Percentiles rank a stretch among this genome's conserved stretches.
Conservation (phyloP, 2,888 invertebrate genomes). For the Mesoligia furuncula region DNA sequence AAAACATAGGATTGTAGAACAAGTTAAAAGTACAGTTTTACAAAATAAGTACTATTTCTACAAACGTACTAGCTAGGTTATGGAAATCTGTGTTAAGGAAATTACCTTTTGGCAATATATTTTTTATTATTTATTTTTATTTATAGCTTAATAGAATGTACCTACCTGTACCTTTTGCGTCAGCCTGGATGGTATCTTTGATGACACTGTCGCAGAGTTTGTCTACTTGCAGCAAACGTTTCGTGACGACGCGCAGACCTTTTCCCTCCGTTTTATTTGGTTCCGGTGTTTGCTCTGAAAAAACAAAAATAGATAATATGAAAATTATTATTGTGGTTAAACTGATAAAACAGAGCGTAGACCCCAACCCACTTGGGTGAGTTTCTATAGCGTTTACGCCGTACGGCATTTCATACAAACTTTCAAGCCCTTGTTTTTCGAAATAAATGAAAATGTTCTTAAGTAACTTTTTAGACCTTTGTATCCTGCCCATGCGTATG, state of each 20-base stretch:
- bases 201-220: conserved; percentile 34
- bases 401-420: no score
- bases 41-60: no score
- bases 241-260: conserved; percentile 27
- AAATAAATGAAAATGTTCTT: no score
- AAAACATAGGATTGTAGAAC: no score
- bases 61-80: no score
- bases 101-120: background rate
- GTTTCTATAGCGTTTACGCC: no score
- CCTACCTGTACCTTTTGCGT: conserved; percentile 39
- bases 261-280: conserved; percentile 8
- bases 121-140: background rate
- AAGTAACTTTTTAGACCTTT: no score
- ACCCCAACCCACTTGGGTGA: background rate
- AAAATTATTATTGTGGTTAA: background rate
- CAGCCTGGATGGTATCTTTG: conserved; percentile 37
- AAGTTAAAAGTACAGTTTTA: no score
- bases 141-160: background rate
- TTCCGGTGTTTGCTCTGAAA: conserved; percentile 17
- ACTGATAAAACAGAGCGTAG: background rate
- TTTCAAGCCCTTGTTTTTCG: no score
- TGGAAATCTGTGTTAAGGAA: no score
- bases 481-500: no score
- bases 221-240: conserved; percentile 38
- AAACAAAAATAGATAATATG: background rate